These are phyloP conservation scores for Patella ulyssiponensis DNA, from an alignment of 2,888 invertebrate species.

Conservation along the genomic window DNA sequence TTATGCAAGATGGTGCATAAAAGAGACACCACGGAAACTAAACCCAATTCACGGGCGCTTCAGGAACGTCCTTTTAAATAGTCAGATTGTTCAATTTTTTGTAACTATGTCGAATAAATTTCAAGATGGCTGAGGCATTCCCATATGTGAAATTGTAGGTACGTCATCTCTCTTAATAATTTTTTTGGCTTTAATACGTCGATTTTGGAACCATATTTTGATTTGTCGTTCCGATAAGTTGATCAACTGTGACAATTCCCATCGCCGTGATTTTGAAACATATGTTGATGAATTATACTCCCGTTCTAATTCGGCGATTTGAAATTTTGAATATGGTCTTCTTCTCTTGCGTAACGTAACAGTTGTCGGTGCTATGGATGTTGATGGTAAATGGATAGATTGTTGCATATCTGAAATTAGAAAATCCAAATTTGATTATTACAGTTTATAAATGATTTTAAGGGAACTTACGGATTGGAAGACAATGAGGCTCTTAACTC, in stretches of 20 bases:
- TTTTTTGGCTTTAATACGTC: conserved; percentile 70
- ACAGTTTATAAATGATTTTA: neutral
- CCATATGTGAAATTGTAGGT: conserved; percentile 42
- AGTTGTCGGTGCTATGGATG: conserved; percentile 63
- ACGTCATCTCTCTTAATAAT: conserved; percentile 60
- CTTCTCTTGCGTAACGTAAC: conserved; percentile 84
- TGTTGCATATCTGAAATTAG: conserved; percentile 61
- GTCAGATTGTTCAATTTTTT: too few relatives aligned
- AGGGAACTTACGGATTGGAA: neutral
- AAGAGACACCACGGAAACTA: too few relatives aligned
- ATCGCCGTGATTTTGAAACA: conserved; percentile 97
- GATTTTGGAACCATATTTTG: conserved; percentile 72
- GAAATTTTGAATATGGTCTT: conserved; percentile 98
- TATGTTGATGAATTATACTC: conserved; percentile 98
- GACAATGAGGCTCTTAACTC: neutral
- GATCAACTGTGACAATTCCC: conserved; percentile 96
- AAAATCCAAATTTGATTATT: conserved; percentile 20
- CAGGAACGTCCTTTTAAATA: too few relatives aligned
- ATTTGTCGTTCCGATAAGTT: conserved; percentile 77
- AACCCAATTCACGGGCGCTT: too few relatives aligned
- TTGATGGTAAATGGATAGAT: conserved; percentile 63
- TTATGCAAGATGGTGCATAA: too few relatives aligned
- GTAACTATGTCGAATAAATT: neutral
- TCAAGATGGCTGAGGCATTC: conserved; percentile 20
- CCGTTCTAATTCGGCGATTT: conserved; percentile 95